Conservation (phyloP, 2,113 vertebrate species). For the Cyanistes caeruleus region DNA sequence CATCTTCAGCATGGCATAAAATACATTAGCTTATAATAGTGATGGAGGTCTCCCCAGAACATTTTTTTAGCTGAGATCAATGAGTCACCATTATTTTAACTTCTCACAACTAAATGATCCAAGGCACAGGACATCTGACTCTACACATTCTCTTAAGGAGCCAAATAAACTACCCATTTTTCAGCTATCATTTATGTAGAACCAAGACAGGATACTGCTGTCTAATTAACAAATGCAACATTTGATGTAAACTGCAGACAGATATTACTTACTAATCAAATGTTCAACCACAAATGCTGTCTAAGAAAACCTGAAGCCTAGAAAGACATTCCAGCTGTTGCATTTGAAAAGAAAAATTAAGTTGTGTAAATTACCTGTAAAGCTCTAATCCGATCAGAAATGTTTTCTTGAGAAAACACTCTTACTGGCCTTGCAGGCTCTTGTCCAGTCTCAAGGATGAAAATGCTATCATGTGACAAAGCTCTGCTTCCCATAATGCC, state of each 20-base stretch:
- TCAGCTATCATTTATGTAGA: not conserved
- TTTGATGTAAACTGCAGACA: not conserved
- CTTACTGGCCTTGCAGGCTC: conserved; percentile 78
- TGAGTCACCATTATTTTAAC: not conserved
- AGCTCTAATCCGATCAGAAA: conserved; percentile 88
- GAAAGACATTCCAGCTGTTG: not conserved
- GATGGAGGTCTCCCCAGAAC: not conserved
- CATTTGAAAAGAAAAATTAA: not conserved
- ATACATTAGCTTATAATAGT: not conserved
- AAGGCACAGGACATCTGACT: not conserved
- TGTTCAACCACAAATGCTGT: not conserved
- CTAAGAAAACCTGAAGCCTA: not conserved
- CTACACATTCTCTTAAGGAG: not conserved
- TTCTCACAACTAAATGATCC: not conserved
- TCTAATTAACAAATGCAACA: not conserved
- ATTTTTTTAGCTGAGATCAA: not conserved
- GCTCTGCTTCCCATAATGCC: conserved; percentile 84
- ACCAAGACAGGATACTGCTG: not conserved
- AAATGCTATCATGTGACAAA: conserved; percentile 94
- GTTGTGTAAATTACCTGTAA: conserved; percentile 82
- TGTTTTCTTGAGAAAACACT: conserved; percentile 89
- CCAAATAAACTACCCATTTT: not conserved
- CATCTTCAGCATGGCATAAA: conserved; percentile 72
- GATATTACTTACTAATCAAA: not conserved
- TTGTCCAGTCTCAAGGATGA: conserved; percentile 82